These are phyloP conservation scores for Ceratotherium simum DNA, from an alignment of 2,113 vertebrate species.

Conservation along the genomic window DNA sequence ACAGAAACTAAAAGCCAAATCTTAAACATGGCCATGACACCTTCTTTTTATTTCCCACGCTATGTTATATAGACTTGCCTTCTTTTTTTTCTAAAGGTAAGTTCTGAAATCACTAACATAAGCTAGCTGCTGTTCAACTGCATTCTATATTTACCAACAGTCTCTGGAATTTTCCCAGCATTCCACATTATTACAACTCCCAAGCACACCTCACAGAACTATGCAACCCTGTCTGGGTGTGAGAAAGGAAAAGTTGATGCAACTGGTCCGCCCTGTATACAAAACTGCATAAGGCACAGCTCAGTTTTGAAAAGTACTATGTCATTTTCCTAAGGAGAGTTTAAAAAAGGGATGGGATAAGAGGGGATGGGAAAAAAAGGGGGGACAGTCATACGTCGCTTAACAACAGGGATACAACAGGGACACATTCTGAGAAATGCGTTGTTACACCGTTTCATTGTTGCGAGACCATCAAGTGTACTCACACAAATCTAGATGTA, in stretches of 20 bases:
- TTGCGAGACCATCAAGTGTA: too few relatives aligned
- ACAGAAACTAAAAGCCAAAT: not conserved
- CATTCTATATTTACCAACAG: constrained; percentile 82
- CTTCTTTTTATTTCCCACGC: not conserved
- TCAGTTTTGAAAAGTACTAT: not conserved
- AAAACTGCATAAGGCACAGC: not conserved
- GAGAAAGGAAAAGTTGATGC: constrained; percentile 72
- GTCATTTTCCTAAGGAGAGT: not conserved
- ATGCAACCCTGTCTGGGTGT: constrained; percentile 86
- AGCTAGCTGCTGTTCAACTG: constrained; percentile 69
- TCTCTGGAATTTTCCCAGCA: constrained; percentile 83
- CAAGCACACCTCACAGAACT: constrained; percentile 92
- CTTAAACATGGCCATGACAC: too few relatives aligned
- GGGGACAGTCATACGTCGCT: too few relatives aligned
- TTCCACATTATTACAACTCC: constrained; percentile 76
- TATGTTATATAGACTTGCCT: not conserved
- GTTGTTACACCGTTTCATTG: too few relatives aligned
- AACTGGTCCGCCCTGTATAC: constrained; percentile 21
- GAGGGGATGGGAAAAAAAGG: not conserved
- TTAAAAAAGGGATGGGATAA: not conserved
- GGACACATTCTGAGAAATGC: too few relatives aligned
- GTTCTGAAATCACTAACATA: constrained; percentile 75
- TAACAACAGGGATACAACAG: too few relatives aligned
- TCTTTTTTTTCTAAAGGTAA: not conserved
- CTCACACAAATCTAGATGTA: too few relatives aligned